Base-by-base conservation (phyloP, 2,797 vertebrate species). In the Spea hammondii region DNA sequence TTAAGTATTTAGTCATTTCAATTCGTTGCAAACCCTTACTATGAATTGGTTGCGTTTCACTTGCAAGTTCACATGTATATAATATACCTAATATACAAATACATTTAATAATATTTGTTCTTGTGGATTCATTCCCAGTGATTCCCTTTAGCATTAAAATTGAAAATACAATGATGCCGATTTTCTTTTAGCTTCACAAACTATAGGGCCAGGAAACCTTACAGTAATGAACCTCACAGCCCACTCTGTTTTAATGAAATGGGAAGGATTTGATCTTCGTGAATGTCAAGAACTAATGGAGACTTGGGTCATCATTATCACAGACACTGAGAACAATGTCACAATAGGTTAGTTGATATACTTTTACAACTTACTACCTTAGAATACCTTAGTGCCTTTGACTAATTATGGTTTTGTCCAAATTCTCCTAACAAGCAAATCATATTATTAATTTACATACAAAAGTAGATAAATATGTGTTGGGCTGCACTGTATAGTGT, bases 271-370 rank as follows among this genome's bases (percentile, higher is more conserved):
- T 72, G 74, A 77, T 65, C 70, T 82, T 9, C 10, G 8, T 11
- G 55, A 68, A 60, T 82, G 79, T 68, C 32, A 72, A 64, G n/a
- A 5, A 46, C 65, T 82, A 68, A 32, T 82, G 48, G 11, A 72
- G 46, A 77, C 32, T 55, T 82, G 79, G 79, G n/a, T 77, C 48
- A 68, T 82, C 17, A 82, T 4, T 45, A 68, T 50, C 8, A 77
- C 14, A 73, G 65, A 77, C 7, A 69, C 62, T 54, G 57, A 72
- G 8, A 73, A 51, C 5, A 77, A 72, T 46, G n/a, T 6, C 14
- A 46, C 69, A 72, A 67, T 32, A 53, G 69, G 79, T 81, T 8
- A 32, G 48, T 46, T n/a, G 6, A 45, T 47, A 54, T 44, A 68
- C 32, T 6, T 7, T 53, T 53, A 2, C 59, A 17, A 45, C 55